phyloP scores from a whole-genome alignment of 2,888 invertebrate genomes.

The Andrena hattorfiana region DNA sequence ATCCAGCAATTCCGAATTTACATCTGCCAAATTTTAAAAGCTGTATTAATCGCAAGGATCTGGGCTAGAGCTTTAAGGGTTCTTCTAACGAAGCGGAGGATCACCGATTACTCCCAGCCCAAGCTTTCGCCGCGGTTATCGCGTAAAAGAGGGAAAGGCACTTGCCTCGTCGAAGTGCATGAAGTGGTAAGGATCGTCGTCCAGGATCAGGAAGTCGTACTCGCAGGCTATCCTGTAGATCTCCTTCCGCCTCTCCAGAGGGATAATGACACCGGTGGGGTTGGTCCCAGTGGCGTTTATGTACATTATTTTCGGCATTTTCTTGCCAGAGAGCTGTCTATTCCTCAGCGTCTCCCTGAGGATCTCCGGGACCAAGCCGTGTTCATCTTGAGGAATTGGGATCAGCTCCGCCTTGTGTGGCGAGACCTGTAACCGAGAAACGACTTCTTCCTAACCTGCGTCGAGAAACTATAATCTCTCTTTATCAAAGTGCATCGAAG shows the following conservation, averaged over 20 bases:
- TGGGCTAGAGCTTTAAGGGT: too few species aligned
- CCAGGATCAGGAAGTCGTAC: conserved; percentile 92
- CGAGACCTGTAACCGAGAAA: conserved; percentile 86
- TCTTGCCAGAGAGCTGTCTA: conserved; percentile 83
- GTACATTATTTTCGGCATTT: conserved; percentile 91
- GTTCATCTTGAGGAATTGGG: conserved; percentile 89
- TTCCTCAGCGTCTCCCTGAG: conserved; percentile 87
- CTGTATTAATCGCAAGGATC: too few species aligned
- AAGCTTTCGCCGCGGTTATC: neutral
- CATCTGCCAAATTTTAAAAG: too few species aligned
- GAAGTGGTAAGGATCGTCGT: conserved; percentile 94
- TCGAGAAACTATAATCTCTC: neutral
- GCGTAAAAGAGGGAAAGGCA: conserved; percentile 4
- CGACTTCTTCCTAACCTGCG: neutral
- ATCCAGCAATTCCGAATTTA: too few species aligned
- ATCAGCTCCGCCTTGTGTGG: conserved; percentile 89
- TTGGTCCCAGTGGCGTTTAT: conserved; percentile 92
- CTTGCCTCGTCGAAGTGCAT: conserved; percentile 89
- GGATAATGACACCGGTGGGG: conserved; percentile 90
- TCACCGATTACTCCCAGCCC: too few species aligned
- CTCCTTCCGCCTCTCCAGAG: conserved; percentile 88
- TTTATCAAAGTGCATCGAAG: neutral
- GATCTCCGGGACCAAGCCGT: conserved; percentile 88
- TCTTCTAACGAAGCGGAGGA: too few species aligned
- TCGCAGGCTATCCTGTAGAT: conserved; percentile 91